Conservation (phyloP, 2,888 invertebrate species). For the Acronicta leporina region DNA sequence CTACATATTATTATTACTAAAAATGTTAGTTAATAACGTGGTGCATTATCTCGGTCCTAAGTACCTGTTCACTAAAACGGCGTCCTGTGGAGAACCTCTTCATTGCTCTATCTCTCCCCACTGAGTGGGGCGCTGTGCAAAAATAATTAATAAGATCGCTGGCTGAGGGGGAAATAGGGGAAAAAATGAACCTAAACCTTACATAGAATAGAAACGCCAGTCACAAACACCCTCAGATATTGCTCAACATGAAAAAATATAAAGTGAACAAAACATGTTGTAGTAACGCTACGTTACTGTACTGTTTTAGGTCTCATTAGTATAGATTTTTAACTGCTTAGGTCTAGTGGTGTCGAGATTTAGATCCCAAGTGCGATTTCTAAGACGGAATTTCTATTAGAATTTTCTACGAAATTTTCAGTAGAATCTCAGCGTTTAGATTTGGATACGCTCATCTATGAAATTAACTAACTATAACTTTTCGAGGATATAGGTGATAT, state of each 20-base stretch:
- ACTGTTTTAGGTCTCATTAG: too few species aligned
- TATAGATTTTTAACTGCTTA: too few species aligned
- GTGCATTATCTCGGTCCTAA: constrained; percentile 14
- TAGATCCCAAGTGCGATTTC: too few species aligned
- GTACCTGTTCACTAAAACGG: constrained; percentile 39
- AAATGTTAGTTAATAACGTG: background rate
- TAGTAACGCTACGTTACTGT: too few species aligned
- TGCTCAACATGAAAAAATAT: constrained; percentile 14
- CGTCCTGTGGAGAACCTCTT: constrained; percentile 35
- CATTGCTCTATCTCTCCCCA: constrained; percentile 38
- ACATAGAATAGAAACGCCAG: constrained; percentile 32
- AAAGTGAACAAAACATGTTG: constrained; percentile 8
- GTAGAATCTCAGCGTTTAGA: too few species aligned
- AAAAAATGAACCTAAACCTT: constrained; percentile 35
- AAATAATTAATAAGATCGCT: constrained; percentile 54
- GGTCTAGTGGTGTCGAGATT: too few species aligned
- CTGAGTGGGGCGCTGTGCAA: constrained; percentile 33
- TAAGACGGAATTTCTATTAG: too few species aligned
- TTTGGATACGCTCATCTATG: too few species aligned
- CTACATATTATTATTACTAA: background rate
- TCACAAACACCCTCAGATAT: constrained; percentile 25
- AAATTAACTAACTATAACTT: too few species aligned
- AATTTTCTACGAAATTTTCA: too few species aligned
- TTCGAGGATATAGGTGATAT: too few species aligned
- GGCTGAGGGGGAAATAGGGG: constrained; percentile 31